Conservation (phyloP, 2,797 vertebrate genomes). For the Chelmon rostratus region DNA sequence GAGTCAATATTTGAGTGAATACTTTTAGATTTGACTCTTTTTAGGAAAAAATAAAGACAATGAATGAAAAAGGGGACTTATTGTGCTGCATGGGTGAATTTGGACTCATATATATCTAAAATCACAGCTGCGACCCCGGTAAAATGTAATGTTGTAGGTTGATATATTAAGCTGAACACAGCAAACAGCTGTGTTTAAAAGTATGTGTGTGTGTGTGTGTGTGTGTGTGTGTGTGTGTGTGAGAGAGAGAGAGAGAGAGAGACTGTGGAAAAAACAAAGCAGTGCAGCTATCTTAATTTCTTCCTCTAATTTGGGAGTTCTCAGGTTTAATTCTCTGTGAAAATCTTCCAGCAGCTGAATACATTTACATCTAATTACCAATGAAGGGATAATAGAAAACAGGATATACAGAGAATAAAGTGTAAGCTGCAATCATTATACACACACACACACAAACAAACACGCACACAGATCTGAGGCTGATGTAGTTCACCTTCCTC, state of each 20-base stretch:
- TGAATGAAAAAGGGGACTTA: no score
- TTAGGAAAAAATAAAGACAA: no score
- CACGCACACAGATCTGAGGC: not conserved
- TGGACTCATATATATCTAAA: no score
- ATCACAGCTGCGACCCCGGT: no score
- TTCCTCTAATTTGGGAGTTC: constrained; percentile 14
- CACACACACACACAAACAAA: not conserved
- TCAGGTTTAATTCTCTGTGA: constrained; percentile 27
- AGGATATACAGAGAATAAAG: not conserved
- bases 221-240: not conserved
- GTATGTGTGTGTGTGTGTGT: not conserved
- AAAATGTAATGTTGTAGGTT: no score
- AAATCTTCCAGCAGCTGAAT: constrained; percentile 29
- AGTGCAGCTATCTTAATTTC: not conserved
- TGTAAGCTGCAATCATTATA: not conserved
- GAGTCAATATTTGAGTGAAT: no score
- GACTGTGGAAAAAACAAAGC: not conserved
- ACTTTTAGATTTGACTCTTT: no score
- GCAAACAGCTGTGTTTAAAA: not conserved
- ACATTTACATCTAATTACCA: constrained; percentile 50
- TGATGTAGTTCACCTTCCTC: not conserved
- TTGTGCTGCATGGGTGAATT: no score
- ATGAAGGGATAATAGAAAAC: not conserved
- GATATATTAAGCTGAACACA: no score
- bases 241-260: no score